Evolutionary conservation across 2,797 vertebrate species (phyloP).

Genomic region (Hephaestus fuliginosus): DNA sequence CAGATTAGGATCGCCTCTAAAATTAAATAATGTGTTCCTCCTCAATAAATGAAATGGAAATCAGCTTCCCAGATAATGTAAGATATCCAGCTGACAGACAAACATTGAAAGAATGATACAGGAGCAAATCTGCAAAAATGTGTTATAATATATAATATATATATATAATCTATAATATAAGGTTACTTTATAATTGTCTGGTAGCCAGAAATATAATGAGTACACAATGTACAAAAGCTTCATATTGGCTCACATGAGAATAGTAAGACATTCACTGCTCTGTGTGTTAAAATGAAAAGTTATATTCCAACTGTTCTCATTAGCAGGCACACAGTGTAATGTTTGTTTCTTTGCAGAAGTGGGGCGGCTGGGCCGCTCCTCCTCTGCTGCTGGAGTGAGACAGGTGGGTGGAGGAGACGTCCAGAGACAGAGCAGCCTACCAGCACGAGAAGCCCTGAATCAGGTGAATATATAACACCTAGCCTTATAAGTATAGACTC

Average conservation of each 20-base stretch:
- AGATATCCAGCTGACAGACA: not conserved
- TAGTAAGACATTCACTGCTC: slow-evolving; percentile 14
- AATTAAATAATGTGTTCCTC: not conserved
- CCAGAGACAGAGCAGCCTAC: slow-evolving; percentile 91
- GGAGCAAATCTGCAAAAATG: not conserved
- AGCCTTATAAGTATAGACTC: slow-evolving; percentile 36
- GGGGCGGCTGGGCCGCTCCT: slow-evolving; percentile 93
- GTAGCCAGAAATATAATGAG: slow-evolving; percentile 29
- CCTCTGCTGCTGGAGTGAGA: slow-evolving; percentile 93
- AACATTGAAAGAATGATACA: not conserved
- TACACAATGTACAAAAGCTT: slow-evolving; percentile 17
- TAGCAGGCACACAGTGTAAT: slow-evolving; percentile 58
- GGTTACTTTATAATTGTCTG: slow-evolving; percentile 10
- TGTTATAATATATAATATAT: too few species aligned
- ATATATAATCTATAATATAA: slow-evolving; percentile 8
- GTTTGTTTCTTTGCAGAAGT: slow-evolving; percentile 86
- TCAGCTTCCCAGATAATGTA: not conserved
- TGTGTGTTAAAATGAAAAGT: slow-evolving; percentile 44
- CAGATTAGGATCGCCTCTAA: slow-evolving; percentile 1
- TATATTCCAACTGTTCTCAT: slow-evolving; percentile 53
- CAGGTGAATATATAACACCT: slow-evolving; percentile 83
- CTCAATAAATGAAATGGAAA: slow-evolving; percentile 9
- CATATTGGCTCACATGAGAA: not conserved
- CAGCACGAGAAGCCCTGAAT: slow-evolving; percentile 87
- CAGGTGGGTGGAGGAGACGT: slow-evolving; percentile 88